Base-by-base conservation (phyloP, 2,888 invertebrate species). In the Clanis bilineata region DNA sequence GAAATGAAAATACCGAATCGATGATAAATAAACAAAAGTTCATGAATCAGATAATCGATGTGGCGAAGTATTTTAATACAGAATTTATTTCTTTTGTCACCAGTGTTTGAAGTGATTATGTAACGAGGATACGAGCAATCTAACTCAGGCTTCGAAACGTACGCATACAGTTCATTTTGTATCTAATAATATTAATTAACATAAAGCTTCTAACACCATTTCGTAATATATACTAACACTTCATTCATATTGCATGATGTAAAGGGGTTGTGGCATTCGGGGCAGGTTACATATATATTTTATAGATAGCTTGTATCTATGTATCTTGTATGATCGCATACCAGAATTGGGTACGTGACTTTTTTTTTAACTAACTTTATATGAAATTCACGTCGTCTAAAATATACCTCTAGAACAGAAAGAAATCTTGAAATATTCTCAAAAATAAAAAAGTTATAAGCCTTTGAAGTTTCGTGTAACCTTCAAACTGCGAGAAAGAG, bases 61-160 rank as follows among this genome's bases (percentile, higher is more conserved):
- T 28, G 10, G 10, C 32, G 51, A 23, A 22, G 22, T 32, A 28
- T 18, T n/a, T 23, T 54, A 43, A 43, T 23, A 47, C 38, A 39
- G 45, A 47, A 44, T 21, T 36, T 56, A 38, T 59, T 36, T 83
- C 77, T 84, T 90, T 91, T 90, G 85, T 88, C 81, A 77, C 86
- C 91, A 91, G 91, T 72, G 90, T 90, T 82, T 91, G 90, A 91
- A 86, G 84, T 80, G 80, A 72, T 78, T 76, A 73, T 71, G 72
- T 85, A 74, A 74, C 71, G 85, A 76, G 86, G 88, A 82, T 72
- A 80, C 86, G 81, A 87, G 85, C 82, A 85, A 84, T 85, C 83
- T 86, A 83, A 83, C 82, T 80, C 76, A 76, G 83, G 83, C 88
- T 87, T 86, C 84, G 70, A 85, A 83, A 90, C 83, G 91, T 90